A percentile compares a stretch with the other conserved stretches of the same genome.
Conservation (phyloP, 2,797 vertebrate genomes). For the Toxotes lorentzi region DNA sequence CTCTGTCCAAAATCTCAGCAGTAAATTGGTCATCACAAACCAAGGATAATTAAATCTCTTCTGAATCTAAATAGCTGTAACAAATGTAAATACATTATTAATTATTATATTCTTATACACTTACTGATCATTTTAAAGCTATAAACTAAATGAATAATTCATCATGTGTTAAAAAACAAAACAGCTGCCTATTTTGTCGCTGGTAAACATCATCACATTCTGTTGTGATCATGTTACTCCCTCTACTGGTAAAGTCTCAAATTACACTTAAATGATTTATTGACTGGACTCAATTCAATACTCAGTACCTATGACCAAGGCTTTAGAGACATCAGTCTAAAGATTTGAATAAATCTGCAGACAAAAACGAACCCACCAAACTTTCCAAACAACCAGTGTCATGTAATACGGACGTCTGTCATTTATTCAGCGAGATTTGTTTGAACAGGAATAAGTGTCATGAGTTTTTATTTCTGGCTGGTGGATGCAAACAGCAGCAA, state of each 20-base stretch:
- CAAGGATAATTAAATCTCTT: not conserved
- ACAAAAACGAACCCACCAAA: no score
- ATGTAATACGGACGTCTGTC: no score
- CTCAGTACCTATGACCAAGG: not conserved
- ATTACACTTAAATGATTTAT: slow-evolving; percentile 37
- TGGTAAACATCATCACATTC: not conserved
- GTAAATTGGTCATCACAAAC: not conserved
- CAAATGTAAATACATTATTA: not conserved
- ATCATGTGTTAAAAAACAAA: not conserved
- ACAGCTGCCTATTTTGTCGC: not conserved
- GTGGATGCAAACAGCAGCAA: no score
- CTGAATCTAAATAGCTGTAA: not conserved
- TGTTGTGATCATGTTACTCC: slow-evolving; percentile 52
- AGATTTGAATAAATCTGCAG: no score
- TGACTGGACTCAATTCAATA: not conserved
- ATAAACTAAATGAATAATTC: not conserved
- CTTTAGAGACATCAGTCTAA: not conserved
- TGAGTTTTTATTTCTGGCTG: no score
- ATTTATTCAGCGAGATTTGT: no score
- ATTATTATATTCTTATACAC: not conserved
- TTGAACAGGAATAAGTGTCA: no score
- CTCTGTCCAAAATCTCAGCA: not conserved
- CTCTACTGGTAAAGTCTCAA: slow-evolving; percentile 58
- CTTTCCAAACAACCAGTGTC: no score
- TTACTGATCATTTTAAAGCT: not conserved